Percentiles rank a stretch among this genome's conserved stretches.
Evolutionary conservation across 2,113 vertebrate species (phyloP).

Genomic region (Amblyornis subalaris): DNA sequence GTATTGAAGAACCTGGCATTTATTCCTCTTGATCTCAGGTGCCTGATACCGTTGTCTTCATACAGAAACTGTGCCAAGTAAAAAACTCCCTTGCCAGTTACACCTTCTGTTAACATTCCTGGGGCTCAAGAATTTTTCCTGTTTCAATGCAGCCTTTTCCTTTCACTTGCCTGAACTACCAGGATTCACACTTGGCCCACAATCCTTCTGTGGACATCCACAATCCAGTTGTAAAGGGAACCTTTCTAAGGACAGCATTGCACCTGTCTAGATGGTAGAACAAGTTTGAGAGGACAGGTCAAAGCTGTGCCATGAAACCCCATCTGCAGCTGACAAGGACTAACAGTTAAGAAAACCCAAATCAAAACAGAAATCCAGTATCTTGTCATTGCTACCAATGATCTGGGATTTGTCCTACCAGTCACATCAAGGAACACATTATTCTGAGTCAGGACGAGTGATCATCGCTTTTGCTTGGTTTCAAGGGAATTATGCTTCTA

Average conservation of each 20-base stretch:
- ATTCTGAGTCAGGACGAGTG: neutral
- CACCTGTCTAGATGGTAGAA: neutral
- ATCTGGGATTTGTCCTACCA: neutral
- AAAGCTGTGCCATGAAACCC: neutral
- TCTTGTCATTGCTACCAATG: neutral
- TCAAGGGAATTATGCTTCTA: neutral
- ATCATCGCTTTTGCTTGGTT: neutral
- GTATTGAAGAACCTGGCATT: neutral
- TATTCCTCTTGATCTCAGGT: neutral
- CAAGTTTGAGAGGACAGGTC: neutral
- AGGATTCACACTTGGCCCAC: neutral
- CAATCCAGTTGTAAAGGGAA: neutral
- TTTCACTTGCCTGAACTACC: neutral
- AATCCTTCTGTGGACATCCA: fast-evolving
- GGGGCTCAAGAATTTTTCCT: neutral
- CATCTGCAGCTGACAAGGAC: neutral
- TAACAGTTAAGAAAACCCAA: neutral
- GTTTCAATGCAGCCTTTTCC: neutral
- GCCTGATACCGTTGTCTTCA: neutral
- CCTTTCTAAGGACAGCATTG: neutral
- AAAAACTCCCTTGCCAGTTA: neutral
- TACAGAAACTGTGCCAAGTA: neutral
- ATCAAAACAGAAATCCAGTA: neutral
- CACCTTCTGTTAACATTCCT: neutral
- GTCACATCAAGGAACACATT: neutral